Conservation (phyloP, 1,140 invertebrate genomes). For the Octopus sinensis region DNA sequence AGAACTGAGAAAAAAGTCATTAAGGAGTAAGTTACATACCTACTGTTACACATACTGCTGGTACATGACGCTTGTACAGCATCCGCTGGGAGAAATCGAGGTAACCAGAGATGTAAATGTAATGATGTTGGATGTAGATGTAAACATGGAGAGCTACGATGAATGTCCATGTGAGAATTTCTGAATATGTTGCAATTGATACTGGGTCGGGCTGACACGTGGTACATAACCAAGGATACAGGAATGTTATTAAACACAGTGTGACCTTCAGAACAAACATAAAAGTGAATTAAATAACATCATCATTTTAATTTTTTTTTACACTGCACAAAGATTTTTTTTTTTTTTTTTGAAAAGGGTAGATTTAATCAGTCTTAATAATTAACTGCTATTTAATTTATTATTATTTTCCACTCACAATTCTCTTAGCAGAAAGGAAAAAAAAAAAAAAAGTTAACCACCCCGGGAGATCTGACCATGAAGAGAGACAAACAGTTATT, state of each 20-base stretch:
- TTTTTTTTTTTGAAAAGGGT: no score
- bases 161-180: neutral
- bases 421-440: no score
- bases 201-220: constrained; percentile 2
- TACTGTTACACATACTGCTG: neutral
- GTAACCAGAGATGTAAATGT: neutral
- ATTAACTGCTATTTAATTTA: no score
- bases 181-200: neutral
- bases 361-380: no score
- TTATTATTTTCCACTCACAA: no score
- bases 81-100: neutral
- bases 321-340: no score
- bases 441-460: no score
- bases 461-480: no score
- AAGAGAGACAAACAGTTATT: no score
- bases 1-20: no score
- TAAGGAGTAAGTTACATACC: no score
- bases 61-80: neutral
- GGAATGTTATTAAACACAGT: neutral
- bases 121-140: neutral
- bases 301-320: no score
- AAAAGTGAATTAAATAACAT: neutral
- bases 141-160: neutral
- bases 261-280: neutral
- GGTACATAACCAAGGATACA: neutral